Evolutionary conservation across 2,888 invertebrate genomes (phyloP).

Genomic region (Epinotia demarniana): DNA sequence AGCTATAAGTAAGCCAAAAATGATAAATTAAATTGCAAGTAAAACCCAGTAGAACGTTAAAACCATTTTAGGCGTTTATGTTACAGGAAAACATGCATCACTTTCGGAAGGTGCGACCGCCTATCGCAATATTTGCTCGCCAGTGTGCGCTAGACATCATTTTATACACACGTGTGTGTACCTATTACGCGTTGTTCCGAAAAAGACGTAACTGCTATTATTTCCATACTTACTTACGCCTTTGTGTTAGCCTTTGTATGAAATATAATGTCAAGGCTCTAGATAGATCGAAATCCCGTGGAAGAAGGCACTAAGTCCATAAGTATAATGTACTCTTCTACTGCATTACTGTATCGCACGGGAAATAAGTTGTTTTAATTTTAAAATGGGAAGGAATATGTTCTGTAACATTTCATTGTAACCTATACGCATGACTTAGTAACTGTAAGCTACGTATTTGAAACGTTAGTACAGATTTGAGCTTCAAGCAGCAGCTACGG

Average conservation of each 20-base stretch:
- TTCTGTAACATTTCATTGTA: too few species aligned
- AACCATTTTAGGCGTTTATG: background rate
- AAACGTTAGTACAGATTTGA: too few species aligned
- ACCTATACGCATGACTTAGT: too few species aligned
- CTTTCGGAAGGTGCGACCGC: slow-evolving; percentile 15
- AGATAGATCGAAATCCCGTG: background rate
- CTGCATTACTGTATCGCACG: background rate
- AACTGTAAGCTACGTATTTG: too few species aligned
- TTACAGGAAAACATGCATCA: slow-evolving; percentile 30
- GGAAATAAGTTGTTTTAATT: too few species aligned
- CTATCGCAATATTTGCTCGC: slow-evolving; percentile 28
- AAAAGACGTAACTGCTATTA: background rate
- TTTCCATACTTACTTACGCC: background rate
- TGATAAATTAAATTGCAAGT: background rate
- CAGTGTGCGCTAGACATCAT: background rate
- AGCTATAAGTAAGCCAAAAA: background rate
- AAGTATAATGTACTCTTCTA: background rate
- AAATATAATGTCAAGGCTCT: background rate
- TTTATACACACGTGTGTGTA: background rate
- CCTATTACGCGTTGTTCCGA: background rate
- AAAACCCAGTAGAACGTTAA: slow-evolving; percentile 5
- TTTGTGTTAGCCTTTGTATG: background rate
- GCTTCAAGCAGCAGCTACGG: too few species aligned
- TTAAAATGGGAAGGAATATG: background rate
- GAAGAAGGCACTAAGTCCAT: background rate